Evolutionary conservation across 2,797 vertebrate genomes (phyloP).

Genomic region (Rhinella marina): DNA sequence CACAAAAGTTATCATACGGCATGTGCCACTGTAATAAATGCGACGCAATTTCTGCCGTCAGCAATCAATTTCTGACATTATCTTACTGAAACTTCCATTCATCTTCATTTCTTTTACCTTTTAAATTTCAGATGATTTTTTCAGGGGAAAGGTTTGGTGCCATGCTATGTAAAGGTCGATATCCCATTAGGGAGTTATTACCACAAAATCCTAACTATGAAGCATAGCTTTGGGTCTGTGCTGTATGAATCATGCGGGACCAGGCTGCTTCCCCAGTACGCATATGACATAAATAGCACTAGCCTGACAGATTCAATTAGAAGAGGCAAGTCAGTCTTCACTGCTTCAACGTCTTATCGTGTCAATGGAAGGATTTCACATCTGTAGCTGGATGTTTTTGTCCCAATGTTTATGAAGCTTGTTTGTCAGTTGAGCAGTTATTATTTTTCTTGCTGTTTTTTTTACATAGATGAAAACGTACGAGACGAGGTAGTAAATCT

Average conservation of each 20-base stretch:
- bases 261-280: constrained; percentile 7
- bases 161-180: not conserved
- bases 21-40: no score
- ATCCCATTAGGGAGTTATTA: constrained; percentile 11
- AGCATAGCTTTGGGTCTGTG: constrained; percentile 23
- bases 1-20: no score
- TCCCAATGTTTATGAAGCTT: not conserved
- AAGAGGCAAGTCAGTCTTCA: constrained; percentile 17
- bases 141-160: not conserved
- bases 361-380: constrained; percentile 15
- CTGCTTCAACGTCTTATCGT: constrained; percentile 18
- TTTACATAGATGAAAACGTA: not conserved
- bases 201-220: constrained; percentile 35
- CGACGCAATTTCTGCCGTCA: no score
- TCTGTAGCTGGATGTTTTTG: not conserved
- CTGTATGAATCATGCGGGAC: constrained; percentile 41
- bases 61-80: not conserved
- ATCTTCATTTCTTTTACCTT: not conserved
- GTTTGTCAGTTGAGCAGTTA: not conserved
- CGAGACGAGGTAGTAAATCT: not conserved
- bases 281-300: constrained; percentile 47
- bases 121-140: not conserved
- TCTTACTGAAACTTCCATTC: not conserved
- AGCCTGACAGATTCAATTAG: constrained; percentile 37
- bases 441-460: not conserved